Evolutionary conservation across 2,888 invertebrate genomes (phyloP).

Genomic region (Melieria picta): DNA sequence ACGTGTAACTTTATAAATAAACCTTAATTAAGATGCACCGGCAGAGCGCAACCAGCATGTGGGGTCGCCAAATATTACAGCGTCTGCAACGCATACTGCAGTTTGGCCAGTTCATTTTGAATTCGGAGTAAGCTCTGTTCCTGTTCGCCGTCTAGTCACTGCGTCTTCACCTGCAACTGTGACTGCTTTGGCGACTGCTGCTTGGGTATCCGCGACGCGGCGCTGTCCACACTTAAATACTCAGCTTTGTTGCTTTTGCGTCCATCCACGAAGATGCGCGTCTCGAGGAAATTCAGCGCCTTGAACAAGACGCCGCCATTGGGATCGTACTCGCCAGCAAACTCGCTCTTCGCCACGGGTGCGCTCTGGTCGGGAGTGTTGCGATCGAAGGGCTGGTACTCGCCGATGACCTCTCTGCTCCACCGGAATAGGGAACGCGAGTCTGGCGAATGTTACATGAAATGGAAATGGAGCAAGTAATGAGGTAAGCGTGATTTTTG

Average conservation of each 20-base stretch:
- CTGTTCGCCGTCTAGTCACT: conserved; percentile 42
- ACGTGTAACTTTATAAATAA: too few species aligned
- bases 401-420: conserved; percentile 53
- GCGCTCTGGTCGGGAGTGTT: conserved; percentile 52
- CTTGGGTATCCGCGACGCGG: not conserved
- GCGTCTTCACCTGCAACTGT: conserved; percentile 7
- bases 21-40: too few species aligned
- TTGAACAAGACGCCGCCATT: conserved; percentile 58
- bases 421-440: conserved; percentile 61
- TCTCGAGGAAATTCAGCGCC: conserved; percentile 62
- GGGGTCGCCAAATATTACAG: too few species aligned
- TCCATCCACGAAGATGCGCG: conserved; percentile 56
- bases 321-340: conserved; percentile 56
- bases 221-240: too few species aligned
- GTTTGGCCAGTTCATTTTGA: conserved; percentile 46
- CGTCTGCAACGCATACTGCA: conserved; percentile 46
- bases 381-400: conserved; percentile 57
- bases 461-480: conserved; percentile 7
- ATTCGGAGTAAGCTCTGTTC: conserved; percentile 20
- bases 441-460: conserved; percentile 47
- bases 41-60: too few species aligned
- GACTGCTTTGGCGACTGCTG: conserved; percentile 9
- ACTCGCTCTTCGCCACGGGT: conserved; percentile 39
- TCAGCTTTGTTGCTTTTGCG: conserved; percentile 28
- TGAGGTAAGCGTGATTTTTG: not conserved